phyloP scores from a whole-genome alignment of 2,113 vertebrate genomes.

The Cyphomyrus discorhynchus region DNA sequence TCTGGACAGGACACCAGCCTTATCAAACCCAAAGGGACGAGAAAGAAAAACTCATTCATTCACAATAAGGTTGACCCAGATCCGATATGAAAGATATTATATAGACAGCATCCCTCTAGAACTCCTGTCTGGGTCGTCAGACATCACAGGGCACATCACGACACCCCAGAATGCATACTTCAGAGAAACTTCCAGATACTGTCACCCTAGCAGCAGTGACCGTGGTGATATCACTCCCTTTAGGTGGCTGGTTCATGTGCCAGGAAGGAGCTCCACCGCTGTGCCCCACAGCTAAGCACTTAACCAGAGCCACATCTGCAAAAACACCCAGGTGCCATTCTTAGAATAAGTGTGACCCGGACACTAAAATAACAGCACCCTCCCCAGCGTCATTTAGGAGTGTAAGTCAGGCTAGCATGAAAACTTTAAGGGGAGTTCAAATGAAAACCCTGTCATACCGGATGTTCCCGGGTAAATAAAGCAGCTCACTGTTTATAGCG shows the following conservation, averaged over 20 bases:
- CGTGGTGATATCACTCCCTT: background rate
- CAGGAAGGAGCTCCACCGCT: background rate
- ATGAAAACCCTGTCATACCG: background rate
- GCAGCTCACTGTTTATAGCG: background rate
- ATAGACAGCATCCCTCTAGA: background rate
- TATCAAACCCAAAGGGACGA: background rate
- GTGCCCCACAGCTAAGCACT: background rate
- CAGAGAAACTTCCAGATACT: background rate
- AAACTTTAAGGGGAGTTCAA: background rate
- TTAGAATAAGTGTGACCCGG: background rate
- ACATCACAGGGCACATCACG: background rate
- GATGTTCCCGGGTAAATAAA: slow-evolving; percentile 2
- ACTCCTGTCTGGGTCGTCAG: background rate
- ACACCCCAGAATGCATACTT: background rate
- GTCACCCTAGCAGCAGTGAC: background rate
- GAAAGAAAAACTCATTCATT: background rate
- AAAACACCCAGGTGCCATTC: background rate
- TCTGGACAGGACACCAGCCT: background rate
- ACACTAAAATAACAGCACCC: background rate
- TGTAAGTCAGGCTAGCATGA: background rate
- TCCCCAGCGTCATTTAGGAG: background rate
- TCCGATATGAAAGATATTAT: background rate
- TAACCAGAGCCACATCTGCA: background rate
- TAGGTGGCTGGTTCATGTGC: background rate
- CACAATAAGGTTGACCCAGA: background rate